Base-by-base conservation (phyloP, 2,797 vertebrate genomes). In the Periophthalmus magnuspinnatus region DNA sequence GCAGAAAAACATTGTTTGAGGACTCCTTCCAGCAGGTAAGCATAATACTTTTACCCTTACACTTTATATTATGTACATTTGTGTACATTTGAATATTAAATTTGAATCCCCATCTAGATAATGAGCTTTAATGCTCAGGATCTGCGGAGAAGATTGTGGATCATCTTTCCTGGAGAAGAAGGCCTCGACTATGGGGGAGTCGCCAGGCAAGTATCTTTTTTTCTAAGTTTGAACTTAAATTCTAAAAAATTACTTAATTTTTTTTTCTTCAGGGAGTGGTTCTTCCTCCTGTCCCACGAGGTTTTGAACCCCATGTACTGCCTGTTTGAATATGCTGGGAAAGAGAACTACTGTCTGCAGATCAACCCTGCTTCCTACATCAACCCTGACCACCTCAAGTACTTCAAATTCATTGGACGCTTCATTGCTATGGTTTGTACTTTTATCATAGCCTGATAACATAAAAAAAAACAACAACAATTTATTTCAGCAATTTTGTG, bases 281-380 rank as follows among this genome's bases (percentile, higher is more conserved):
- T 99, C 93, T 99, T 99, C 93, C 90, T 99, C 48, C 93, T 99
- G 76, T 99, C 97, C 72, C 97, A 99, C 50, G 97, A 99, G 82
- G 97, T 99, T 32, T 91, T 99, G 90, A 99, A 99, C 86, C 97
- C 97, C 80, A 99, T 98, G 97, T 98, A 98, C 93, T 98, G 96
- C 92, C 93, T 97, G 84, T 99, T 99, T 90, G 97, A 99, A 92
- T 99, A 99, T 67, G 97, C 97, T 67, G 97, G 98, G 56, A 99
- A 99, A 85, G 97, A 99, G 90, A 99, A 99, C 92, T 99, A 99
- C 94, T 97, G 97, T 86, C 94, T 99, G 78, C 98, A 99, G 90
- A 99, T 99, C 86, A 99, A 99, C 87, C 97, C 98, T 1, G 98
- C 97, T 68, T 99, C 97, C 75, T 96, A 95, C 63, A 99, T 99